A percentile compares a stretch with the other conserved stretches of the same genome.
Conservation (phyloP, 2,888 invertebrate genomes). For the Synanthedon myopaeformis region DNA sequence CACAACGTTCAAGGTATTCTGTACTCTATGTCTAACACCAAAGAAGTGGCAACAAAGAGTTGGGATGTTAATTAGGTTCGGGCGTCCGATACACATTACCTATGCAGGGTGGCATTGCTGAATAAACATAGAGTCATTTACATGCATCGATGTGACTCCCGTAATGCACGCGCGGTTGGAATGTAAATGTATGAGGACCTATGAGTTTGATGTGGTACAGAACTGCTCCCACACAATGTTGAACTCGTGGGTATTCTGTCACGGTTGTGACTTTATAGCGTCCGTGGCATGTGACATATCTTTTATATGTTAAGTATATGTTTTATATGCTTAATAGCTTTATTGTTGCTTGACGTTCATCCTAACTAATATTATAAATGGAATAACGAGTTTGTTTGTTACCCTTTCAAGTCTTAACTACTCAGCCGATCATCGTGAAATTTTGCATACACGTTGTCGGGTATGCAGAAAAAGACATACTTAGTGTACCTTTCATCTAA, state of each 20-base stretch:
- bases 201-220: conserved; percentile 28
- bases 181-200: conserved; percentile 53
- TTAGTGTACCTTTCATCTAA: no score
- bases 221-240: conserved; percentile 21
- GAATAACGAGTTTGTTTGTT: no score
- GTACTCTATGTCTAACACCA: conserved; percentile 19
- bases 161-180: conserved; percentile 59
- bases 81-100: conserved; percentile 36
- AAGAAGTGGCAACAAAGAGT: not conserved
- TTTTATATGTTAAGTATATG: no score
- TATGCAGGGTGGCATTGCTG: conserved; percentile 60
- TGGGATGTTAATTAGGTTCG: conserved; percentile 3
- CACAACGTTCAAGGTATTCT: conserved; percentile 15
- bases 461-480: no score
- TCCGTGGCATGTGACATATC: conserved; percentile 5
- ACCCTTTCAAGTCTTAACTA: no score
- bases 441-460: no score
- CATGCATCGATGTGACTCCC: conserved; percentile 64
- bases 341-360: no score
- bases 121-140: conserved; percentile 65
- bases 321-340: no score
- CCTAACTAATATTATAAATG: no score
- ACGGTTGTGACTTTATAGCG: conserved; percentile 11
- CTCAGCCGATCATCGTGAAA: no score
- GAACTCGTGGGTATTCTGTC: conserved; percentile 6